Evolutionary conservation across 1,140 invertebrate species (phyloP), one percentile per base, ranked within the genome.

Genomic region (Watersipora subatra): DNA sequence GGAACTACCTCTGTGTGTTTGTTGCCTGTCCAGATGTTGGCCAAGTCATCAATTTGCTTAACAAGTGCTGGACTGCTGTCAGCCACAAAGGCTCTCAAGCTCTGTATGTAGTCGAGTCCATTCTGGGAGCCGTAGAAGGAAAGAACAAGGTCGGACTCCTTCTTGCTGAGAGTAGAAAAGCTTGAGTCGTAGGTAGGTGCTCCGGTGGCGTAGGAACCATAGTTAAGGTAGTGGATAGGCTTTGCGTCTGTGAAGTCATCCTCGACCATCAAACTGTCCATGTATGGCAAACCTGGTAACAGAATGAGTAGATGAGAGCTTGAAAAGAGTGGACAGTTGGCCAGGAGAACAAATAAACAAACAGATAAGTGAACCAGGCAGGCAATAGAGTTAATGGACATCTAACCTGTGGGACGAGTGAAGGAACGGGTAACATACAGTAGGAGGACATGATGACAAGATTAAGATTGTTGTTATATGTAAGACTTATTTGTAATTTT

Each of bases 161-260:
- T 91, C 76, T 94, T 92, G 15, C 87, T 91, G 24, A 98, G 80
- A 73, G 91, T 95, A 0, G 94, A 86, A 83, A 96, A 97, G 1
- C 91, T 93, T 0, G 92, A 94, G 78, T 98, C 94, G 79, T 93
- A 93, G 22, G 87, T 87, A 0, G 95, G 95, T 1, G 93, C 93
- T 82, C 95, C 95, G 1, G 92, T 93, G 34, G 91, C 89, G 82
- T 93, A 98, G 1, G 93, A 88, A 0, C 93, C 94, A 78, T 97
- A 97, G 76, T 92, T 90, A 1, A 96, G 79, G 0, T 93, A 91
- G 75, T 91, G 91, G 1, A 94, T 91, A 75, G n/a, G 34, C n/a
- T 46, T 46, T n/a, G n/a, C n/a, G n/a, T 46, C 34, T 12, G 34
- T 46, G 34, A 7, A 12, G 7, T 46, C 34, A 46, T 26, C 22